phyloP scores from a whole-genome alignment of 2,113 vertebrate species.

The Micronisus gabar region DNA sequence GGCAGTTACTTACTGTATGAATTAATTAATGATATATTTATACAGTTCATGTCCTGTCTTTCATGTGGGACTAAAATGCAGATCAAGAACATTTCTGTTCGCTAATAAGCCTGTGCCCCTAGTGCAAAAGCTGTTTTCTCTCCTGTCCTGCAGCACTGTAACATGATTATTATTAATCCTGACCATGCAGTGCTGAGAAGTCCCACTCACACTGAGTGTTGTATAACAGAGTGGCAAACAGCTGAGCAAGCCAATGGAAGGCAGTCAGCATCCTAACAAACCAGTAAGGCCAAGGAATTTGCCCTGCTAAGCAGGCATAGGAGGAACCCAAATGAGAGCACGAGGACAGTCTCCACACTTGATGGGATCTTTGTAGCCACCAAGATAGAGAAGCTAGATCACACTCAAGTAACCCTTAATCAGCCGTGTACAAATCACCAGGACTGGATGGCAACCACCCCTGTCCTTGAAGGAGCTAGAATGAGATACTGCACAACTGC shows the following conservation, averaged over 20 bases:
- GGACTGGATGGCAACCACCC: neutral
- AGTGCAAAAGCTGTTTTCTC: neutral
- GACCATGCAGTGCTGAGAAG: neutral
- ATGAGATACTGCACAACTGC: neutral
- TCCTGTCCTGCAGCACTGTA: neutral
- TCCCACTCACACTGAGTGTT: slow-evolving; percentile 7
- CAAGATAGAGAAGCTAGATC: neutral
- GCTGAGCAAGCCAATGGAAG: neutral
- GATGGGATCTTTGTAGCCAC: neutral
- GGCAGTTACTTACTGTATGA: neutral
- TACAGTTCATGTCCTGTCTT: neutral
- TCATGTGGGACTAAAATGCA: neutral
- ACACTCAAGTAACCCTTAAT: neutral
- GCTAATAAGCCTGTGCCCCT: neutral
- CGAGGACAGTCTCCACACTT: neutral
- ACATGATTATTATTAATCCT: slow-evolving; percentile 14
- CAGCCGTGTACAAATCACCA: neutral
- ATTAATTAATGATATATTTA: neutral
- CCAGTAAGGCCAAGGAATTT: slow-evolving; percentile 2
- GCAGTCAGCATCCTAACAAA: neutral
- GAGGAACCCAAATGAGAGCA: neutral
- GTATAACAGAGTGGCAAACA: neutral
- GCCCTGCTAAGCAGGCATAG: neutral
- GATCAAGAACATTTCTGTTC: neutral
- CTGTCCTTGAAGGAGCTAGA: neutral